Evolutionary conservation across 1,140 invertebrate species (phyloP).

Genomic region (Bicyclus anynana): DNA sequence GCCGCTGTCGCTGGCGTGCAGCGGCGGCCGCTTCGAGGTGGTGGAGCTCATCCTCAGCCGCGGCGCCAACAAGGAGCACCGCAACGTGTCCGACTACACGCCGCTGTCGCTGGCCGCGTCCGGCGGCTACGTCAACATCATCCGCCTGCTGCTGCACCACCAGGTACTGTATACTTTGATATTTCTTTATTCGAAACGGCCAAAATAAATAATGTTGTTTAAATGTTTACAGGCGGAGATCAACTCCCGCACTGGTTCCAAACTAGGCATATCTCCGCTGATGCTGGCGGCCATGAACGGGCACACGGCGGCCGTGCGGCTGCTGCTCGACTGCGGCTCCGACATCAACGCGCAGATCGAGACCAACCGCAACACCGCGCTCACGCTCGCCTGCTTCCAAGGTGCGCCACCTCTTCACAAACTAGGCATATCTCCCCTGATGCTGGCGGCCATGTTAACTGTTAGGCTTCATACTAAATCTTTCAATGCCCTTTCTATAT

Average conservation of each 20-base stretch:
- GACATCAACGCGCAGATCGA: conserved; percentile 99
- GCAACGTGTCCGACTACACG: conserved; percentile 99
- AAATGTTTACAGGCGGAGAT: conserved; percentile 89
- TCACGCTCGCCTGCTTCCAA: conserved; percentile 99
- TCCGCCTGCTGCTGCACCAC: conserved; percentile 92
- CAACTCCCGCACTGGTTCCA: conserved; percentile 97
- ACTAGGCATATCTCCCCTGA: neutral
- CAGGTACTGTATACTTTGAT: too few relatives aligned
- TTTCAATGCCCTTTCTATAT: too few relatives aligned
- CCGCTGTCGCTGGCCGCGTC: conserved; percentile 98
- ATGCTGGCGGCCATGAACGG: conserved; percentile 99
- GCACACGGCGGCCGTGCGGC: conserved; percentile 93
- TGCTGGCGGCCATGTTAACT: neutral
- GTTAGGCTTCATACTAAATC: too few relatives aligned
- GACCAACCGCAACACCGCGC: conserved; percentile 98
- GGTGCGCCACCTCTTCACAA: conserved; percentile 71
- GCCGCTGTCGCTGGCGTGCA: conserved; percentile 97
- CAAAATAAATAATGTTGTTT: neutral
- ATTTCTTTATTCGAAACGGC: too few relatives aligned
- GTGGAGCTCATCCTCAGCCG: conserved; percentile 94
- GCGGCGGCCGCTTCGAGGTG: conserved; percentile 96
- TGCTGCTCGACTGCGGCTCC: conserved; percentile 97
- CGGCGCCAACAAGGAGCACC: conserved; percentile 98
- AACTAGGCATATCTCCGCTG: conserved; percentile 98
- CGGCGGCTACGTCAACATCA: conserved; percentile 99